These are phyloP conservation scores for Fragum fragum DNA, from an alignment of 2,888 invertebrate species.

Conservation along the genomic window DNA sequence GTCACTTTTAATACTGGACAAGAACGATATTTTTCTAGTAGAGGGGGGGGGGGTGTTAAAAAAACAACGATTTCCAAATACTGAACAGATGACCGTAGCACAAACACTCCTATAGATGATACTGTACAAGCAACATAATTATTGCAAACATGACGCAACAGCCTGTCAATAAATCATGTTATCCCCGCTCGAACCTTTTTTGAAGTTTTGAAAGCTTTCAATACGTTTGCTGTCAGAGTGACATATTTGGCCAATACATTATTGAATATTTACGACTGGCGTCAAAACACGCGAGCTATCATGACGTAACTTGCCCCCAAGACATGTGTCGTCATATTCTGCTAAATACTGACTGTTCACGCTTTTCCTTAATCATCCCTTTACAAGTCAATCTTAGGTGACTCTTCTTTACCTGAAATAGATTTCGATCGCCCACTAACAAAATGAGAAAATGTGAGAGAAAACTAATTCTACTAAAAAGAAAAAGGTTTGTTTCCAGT, in stretches of 20 bases:
- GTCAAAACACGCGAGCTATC: conserved; percentile 19
- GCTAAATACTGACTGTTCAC: neutral
- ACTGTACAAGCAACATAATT: neutral
- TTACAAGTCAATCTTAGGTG: no score
- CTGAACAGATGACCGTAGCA: no score
- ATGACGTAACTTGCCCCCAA: conserved; percentile 20
- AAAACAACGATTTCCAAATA: no score
- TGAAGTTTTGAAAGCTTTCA: conserved; percentile 22
- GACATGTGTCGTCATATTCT: neutral
- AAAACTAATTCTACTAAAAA: no score
- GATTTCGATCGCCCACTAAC: no score
- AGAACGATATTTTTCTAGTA: no score
- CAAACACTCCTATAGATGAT: no score
- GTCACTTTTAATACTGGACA: no score
- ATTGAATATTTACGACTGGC: conserved; percentile 19
- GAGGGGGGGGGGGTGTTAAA: no score
- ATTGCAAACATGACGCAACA: neutral
- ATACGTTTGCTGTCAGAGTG: conserved; percentile 15
- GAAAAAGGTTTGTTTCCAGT: no score
- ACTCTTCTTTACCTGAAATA: no score
- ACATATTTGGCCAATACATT: conserved; percentile 15
- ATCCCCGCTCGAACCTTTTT: neutral
- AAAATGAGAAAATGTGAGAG: no score
- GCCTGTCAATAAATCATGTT: neutral
- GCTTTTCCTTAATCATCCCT: neutral